Evolutionary conservation across 2,113 vertebrate genomes (phyloP).

Genomic region (Pachycephala philippinensis): DNA sequence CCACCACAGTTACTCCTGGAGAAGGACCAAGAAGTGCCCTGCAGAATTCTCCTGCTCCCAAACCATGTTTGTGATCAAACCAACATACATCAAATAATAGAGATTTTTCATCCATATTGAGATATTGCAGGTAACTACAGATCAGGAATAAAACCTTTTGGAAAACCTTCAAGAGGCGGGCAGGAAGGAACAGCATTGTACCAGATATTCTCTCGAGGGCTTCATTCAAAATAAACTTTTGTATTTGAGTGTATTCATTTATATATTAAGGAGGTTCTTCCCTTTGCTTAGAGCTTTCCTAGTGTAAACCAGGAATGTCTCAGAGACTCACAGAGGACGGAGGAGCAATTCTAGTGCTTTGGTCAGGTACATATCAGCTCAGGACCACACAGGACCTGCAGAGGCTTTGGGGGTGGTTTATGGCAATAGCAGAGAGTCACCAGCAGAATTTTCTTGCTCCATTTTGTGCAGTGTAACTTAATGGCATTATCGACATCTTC

Average conservation of each 20-base stretch:
- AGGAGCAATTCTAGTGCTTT: neutral
- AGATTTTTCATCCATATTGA: too few relatives aligned
- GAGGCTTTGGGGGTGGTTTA: neutral
- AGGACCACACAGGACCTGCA: neutral
- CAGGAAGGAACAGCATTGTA: neutral
- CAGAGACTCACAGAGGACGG: too few relatives aligned
- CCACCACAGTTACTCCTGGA: slow-evolving; percentile 57
- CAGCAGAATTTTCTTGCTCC: neutral
- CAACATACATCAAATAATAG: neutral
- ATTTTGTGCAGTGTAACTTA: neutral
- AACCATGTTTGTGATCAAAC: neutral
- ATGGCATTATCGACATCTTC: slow-evolving; percentile 54
- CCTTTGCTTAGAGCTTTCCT: neutral
- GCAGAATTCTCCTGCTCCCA: slow-evolving; percentile 44
- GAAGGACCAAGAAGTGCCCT: slow-evolving; percentile 56
- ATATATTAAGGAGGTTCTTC: neutral
- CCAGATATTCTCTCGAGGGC: neutral
- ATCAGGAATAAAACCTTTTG: neutral
- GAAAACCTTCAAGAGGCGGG: neutral
- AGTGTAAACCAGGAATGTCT: neutral
- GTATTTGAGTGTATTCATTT: neutral
- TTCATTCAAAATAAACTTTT: neutral
- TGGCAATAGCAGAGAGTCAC: neutral
- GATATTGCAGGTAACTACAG: neutral
- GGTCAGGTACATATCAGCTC: neutral